Percentiles rank a stretch among this genome's conserved stretches.
Evolutionary conservation across 2,888 invertebrate species (phyloP).

Genomic region (Erebia ligea): DNA sequence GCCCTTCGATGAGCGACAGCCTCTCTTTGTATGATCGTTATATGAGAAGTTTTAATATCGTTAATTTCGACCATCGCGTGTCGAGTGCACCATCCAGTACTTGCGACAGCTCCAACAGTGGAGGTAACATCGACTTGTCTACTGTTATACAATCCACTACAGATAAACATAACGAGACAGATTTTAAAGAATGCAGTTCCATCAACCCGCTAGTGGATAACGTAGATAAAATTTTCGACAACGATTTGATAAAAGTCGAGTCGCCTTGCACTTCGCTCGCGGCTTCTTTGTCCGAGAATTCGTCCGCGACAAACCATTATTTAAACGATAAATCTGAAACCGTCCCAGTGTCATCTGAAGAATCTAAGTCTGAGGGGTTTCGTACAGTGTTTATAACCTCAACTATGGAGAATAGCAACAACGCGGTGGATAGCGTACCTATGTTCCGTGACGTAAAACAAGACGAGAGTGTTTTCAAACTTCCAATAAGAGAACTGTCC

Average conservation of each 20-base stretch:
- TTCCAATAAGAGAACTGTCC: slow-evolving; percentile 73
- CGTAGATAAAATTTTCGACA: slow-evolving; percentile 57
- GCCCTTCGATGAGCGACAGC: slow-evolving; percentile 75
- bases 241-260: slow-evolving; percentile 59
- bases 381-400: slow-evolving; percentile 74
- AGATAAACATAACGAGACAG: slow-evolving; percentile 58
- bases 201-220: slow-evolving; percentile 51
- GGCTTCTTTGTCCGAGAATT: slow-evolving; percentile 59
- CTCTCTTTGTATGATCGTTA: slow-evolving; percentile 77
- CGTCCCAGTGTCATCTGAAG: slow-evolving; percentile 66
- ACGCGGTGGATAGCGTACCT: slow-evolving; percentile 76
- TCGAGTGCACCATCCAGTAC: slow-evolving; percentile 49
- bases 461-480: slow-evolving; percentile 69
- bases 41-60: slow-evolving; percentile 76
- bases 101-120: slow-evolving; percentile 59
- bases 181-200: slow-evolving; percentile 53
- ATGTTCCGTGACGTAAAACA: slow-evolving; percentile 66
- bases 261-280: slow-evolving; percentile 61
- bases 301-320: slow-evolving; percentile 63
- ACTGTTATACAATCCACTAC: slow-evolving; percentile 55
- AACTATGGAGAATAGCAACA: slow-evolving; percentile 81
- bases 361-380: slow-evolving; percentile 60
- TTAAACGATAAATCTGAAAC: slow-evolving; percentile 66
- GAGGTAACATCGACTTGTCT: slow-evolving; percentile 69
- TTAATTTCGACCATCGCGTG: slow-evolving; percentile 56